Percentiles rank a stretch among this genome's conserved stretches.
Conservation (phyloP, 2,113 vertebrate genomes). For the Anarrhichthys ocellatus region DNA sequence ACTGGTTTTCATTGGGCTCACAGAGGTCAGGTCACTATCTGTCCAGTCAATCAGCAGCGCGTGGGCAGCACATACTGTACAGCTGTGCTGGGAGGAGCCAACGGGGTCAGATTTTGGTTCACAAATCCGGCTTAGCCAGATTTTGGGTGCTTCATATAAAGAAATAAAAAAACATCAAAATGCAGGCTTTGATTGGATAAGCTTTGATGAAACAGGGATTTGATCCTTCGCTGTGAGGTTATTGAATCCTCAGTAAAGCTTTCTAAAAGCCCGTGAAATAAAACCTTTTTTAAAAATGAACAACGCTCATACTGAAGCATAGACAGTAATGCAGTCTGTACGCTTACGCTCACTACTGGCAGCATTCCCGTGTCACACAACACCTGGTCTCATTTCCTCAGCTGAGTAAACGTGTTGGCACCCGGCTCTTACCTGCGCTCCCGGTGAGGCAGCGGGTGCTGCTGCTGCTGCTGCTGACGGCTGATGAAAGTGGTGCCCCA, state of each 20-base stretch:
- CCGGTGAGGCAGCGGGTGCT: conserved; percentile 81
- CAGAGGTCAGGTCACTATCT: conserved; percentile 50
- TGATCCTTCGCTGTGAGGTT: conserved; percentile 44
- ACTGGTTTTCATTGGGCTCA: conserved; percentile 50
- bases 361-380: conserved; percentile 13
- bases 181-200: conserved; percentile 72
- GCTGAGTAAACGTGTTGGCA: conserved; percentile 17
- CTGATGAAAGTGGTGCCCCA: conserved; percentile 91
- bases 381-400: background rate
- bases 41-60: conserved; percentile 51
- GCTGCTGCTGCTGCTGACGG: conserved; percentile 90
- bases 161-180: conserved; percentile 65
- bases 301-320: background rate
- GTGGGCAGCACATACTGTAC: conserved; percentile 37
- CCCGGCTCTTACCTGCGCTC: conserved; percentile 89
- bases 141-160: conserved; percentile 61
- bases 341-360: background rate
- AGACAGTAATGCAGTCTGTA: background rate
- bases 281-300: conserved; percentile 14
- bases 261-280: conserved; percentile 30
- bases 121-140: conserved; percentile 76
- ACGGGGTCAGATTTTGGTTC: conserved; percentile 58
- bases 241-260: conserved; percentile 45
- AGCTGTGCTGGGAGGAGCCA: conserved; percentile 28
- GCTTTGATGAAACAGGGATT: conserved; percentile 56